Evolutionary conservation across 2,888 invertebrate genomes (phyloP).

Genomic region (Epinotia ramella): DNA sequence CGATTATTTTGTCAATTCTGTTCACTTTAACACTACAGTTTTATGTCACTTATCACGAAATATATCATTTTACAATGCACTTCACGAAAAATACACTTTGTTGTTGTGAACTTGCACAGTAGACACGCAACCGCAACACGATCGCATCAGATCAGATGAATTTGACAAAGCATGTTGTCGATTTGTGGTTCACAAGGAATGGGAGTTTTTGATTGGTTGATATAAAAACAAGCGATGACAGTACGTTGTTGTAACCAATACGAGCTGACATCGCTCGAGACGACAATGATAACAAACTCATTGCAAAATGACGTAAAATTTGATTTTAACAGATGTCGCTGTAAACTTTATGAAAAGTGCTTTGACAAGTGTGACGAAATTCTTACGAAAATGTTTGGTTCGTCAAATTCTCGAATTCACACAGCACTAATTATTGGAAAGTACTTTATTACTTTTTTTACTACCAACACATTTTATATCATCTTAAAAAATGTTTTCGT

Average conservation of each 20-base stretch:
- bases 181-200: slow-evolving; percentile 7
- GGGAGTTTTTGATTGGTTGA: slow-evolving; percentile 27
- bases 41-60: slow-evolving; percentile 73
- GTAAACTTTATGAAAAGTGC: slow-evolving; percentile 2
- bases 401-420: background rate
- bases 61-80: slow-evolving; percentile 81
- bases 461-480: no score
- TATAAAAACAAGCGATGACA: slow-evolving; percentile 5
- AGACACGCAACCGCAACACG: slow-evolving; percentile 57
- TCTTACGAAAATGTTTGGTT: slow-evolving; percentile 25
- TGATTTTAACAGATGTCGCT: slow-evolving; percentile 39
- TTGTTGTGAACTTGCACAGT: slow-evolving; percentile 79
- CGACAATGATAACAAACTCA: slow-evolving; percentile 24
- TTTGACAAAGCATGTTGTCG: slow-evolving; percentile 40
- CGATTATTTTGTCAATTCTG: slow-evolving; percentile 63
- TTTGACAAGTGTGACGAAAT: slow-evolving; percentile 1
- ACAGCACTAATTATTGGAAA: background rate
- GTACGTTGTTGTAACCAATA: slow-evolving; percentile 24
- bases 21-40: slow-evolving; percentile 64
- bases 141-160: slow-evolving; percentile 36
- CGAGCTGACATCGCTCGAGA: background rate
- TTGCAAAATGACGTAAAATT: background rate
- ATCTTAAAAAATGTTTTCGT: background rate
- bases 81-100: slow-evolving; percentile 78
- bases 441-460: background rate